Base-by-base conservation (phyloP, 2,888 invertebrate species). In the Rhimphoctona megacephalus region DNA sequence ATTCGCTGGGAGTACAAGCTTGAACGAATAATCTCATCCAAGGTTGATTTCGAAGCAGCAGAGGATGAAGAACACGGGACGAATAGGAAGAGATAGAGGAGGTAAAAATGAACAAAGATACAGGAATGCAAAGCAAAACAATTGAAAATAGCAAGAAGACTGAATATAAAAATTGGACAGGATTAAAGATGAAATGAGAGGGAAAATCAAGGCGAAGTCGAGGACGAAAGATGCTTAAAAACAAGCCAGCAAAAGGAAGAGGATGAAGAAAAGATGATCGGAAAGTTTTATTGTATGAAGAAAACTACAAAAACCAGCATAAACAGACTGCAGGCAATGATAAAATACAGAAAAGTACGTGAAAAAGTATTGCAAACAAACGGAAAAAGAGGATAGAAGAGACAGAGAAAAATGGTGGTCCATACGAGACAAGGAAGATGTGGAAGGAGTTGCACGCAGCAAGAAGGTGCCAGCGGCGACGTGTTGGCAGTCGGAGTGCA, bases 401-500 rank as follows among this genome's bases (percentile, higher is more conserved):
- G 30, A n/a, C 46, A 30, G 43, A 46, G 11, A 30, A 49, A 39
- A 57, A 19, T 22, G 25, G 74, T 52, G 54, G 30, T 61, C 61
- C 52, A 72, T 72, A n/a, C 22, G 22, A 43, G 43, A 25, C 39
- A 61, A 85, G 57, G 46, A 83, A 86, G 86, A 81, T 83, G 83
- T 25, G 64, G 70, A 66, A 85, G 86, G 78, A 85, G 84, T 76
- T 79, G 54, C 49, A n/a, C 25, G 73, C n/a, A 30, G 67, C 73
- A 33, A 49, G 79, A 83, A 83, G 84, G 87, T 87, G 86, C 87
- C 73, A 86, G 85, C 77, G 87, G 85, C 72, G 83, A 78, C 85
- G 69, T 83, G 64, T 87, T 85, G 64, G 70, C 30, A 87, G 81
- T 69, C 67, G 76, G 72, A 66, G 76, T 54, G 77, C 77, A 19